phyloP scores from a whole-genome alignment of 2,797 vertebrate genomes.

The Rhabdomys pumilio region DNA sequence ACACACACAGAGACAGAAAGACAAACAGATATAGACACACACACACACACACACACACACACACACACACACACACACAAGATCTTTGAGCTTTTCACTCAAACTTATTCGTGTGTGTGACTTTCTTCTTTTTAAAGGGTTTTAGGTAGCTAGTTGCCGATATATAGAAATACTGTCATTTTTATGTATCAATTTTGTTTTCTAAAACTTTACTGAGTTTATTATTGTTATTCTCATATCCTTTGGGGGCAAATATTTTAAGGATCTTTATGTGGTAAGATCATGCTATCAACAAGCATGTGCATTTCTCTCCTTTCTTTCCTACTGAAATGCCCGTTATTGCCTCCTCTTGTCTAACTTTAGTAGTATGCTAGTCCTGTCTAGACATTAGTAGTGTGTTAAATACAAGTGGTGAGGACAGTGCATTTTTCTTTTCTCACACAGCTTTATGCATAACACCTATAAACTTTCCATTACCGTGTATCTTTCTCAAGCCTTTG shows the following conservation, averaged over 20 bases:
- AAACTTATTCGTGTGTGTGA: neutral
- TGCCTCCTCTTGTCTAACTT: neutral
- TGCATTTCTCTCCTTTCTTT: neutral
- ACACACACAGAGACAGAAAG: neutral
- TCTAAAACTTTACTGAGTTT: conserved; percentile 8
- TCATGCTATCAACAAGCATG: neutral
- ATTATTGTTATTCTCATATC: neutral
- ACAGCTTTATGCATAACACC: neutral
- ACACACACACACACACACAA: neutral
- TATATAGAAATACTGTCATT: neutral
- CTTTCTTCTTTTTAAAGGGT: neutral
- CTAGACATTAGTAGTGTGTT: neutral
- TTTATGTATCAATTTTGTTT: neutral
- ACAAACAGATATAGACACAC: neutral
- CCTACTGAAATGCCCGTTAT: neutral
- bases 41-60: neutral
- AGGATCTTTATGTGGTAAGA: neutral
- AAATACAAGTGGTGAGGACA: neutral
- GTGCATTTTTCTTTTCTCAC: neutral
- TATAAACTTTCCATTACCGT: neutral
- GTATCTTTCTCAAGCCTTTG: neutral
- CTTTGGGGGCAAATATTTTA: neutral
- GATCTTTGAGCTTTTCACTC: neutral
- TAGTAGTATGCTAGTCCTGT: too few species aligned
- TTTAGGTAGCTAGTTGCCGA: neutral